These are phyloP conservation scores for Rhyacichthys aspro DNA, from an alignment of 2,797 vertebrate genomes.

Conservation along the genomic window DNA sequence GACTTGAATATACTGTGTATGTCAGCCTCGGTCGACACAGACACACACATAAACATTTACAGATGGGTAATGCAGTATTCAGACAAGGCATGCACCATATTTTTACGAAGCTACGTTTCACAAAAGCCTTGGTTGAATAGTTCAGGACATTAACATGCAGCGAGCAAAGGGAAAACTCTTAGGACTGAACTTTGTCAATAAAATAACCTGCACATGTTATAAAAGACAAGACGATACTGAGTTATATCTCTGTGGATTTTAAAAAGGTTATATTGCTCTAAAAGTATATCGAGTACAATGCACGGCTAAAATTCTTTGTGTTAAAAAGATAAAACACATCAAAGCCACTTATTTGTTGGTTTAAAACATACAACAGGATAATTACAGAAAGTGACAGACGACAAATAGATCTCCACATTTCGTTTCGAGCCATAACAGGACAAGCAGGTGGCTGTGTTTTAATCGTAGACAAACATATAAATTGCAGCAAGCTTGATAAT, in stretches of 20 bases:
- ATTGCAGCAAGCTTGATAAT: conserved; percentile 76
- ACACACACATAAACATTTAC: too few relatives aligned
- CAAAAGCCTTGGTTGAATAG: too few relatives aligned
- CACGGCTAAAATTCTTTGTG: too few relatives aligned
- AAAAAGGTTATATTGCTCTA: too few relatives aligned
- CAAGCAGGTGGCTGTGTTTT: conserved; percentile 75
- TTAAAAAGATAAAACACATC: too few relatives aligned
- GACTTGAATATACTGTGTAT: too few relatives aligned
- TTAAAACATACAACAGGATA: conserved; percentile 38
- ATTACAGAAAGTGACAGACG: conserved; percentile 48
- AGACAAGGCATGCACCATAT: too few relatives aligned
- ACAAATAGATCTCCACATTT: conserved; percentile 23
- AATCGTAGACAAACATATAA: conserved; percentile 56
- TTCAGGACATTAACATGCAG: conserved; percentile 41
- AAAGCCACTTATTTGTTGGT: conserved; percentile 14
- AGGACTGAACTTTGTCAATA: conserved; percentile 17
- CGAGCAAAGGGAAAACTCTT: too few relatives aligned
- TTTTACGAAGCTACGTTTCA: too few relatives aligned
- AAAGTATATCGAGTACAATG: conserved; percentile 1
- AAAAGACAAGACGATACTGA: conserved; percentile 2
- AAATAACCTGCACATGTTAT: not conserved
- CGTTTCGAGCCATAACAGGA: conserved; percentile 49
- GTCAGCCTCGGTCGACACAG: too few relatives aligned
- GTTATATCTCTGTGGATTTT: too few relatives aligned
- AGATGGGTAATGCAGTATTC: too few relatives aligned